Conservation (phyloP, 1,140 invertebrate genomes). For the Leptopilina clavipes region DNA sequence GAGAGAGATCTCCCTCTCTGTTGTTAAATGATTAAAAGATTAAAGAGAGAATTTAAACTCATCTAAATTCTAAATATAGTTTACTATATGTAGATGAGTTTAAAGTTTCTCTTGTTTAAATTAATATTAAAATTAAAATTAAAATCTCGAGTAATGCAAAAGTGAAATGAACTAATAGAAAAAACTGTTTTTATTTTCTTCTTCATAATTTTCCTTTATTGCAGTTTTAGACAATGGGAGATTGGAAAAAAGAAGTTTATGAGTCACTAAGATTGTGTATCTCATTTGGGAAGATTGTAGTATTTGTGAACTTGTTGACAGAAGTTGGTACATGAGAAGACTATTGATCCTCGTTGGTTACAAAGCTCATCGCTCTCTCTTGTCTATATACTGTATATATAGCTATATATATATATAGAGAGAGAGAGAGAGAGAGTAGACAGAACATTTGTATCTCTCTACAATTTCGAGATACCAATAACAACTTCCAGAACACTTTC, state of each 20-base stretch:
- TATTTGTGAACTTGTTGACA: conserved; percentile 29
- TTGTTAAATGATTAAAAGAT: not conserved
- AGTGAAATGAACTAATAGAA: no score
- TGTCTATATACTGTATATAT: not conserved
- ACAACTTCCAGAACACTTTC: not conserved
- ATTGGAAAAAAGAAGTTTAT: not conserved
- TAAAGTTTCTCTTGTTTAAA: no score
- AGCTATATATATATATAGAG: no score
- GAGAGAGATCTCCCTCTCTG: no score
- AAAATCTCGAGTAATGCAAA: no score
- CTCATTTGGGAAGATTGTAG: not conserved
- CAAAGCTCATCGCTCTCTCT: conserved; percentile 13
- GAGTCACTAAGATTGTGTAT: not conserved
- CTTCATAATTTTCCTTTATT: not conserved
- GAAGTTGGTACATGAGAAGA: conserved; percentile 29
- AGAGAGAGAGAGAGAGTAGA: no score
- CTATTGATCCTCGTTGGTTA: conserved; percentile 23
- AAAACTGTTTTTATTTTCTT: no score
- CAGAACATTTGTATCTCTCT: not conserved
- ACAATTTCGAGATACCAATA: not conserved
- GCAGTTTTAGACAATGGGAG: not conserved
- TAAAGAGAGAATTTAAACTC: not conserved
- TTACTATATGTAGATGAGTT: no score
- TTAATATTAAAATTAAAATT: no score
- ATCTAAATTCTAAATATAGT: no score